Percentiles rank a stretch among this genome's conserved stretches.
phyloP scores from a whole-genome alignment of 2,113 vertebrate species.

The Sander lucioperca region DNA sequence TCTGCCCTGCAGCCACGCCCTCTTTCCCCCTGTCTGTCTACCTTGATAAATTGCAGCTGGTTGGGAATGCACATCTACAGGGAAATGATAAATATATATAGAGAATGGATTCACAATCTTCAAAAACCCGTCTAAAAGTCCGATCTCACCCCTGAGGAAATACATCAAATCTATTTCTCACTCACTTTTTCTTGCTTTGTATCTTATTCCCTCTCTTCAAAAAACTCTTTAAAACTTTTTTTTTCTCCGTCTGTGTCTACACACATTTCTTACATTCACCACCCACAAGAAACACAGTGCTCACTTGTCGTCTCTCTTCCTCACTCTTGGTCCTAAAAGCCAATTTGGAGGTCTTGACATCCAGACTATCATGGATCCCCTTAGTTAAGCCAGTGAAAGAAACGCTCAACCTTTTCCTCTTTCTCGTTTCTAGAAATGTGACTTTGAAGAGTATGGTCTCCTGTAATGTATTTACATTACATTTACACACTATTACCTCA shows the following conservation, averaged over 20 bases:
- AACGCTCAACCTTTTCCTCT: constrained; percentile 16
- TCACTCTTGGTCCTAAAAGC: constrained; percentile 61
- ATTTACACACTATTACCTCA: not conserved
- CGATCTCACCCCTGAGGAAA: constrained; percentile 62
- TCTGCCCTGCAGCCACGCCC: constrained; percentile 42
- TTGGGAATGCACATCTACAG: constrained; percentile 57
- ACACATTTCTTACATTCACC: constrained; percentile 47
- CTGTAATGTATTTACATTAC: not conserved
- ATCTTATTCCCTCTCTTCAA: constrained; percentile 43
- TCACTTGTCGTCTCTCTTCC: constrained; percentile 13
- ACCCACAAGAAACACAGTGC: constrained; percentile 45
- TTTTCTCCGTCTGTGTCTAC: constrained; percentile 38
- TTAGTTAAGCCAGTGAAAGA: constrained; percentile 48
- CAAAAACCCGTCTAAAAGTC: constrained; percentile 66
- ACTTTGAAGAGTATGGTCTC: not conserved
- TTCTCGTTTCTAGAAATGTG: not conserved
- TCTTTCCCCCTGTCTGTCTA: constrained; percentile 50
- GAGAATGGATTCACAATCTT: constrained; percentile 73
- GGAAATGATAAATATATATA: constrained; percentile 72
- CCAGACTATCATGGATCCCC: constrained; percentile 41
- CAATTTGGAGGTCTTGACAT: constrained; percentile 72
- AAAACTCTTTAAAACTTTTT: constrained; percentile 36
- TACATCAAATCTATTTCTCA: constrained; percentile 56
- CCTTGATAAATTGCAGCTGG: constrained; percentile 69
- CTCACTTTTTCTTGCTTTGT: constrained; percentile 42